A percentile compares a stretch with the other conserved stretches of the same genome.
Evolutionary conservation across 1,140 invertebrate genomes (phyloP).

Genomic region (Plectrocnemia conspersa): DNA sequence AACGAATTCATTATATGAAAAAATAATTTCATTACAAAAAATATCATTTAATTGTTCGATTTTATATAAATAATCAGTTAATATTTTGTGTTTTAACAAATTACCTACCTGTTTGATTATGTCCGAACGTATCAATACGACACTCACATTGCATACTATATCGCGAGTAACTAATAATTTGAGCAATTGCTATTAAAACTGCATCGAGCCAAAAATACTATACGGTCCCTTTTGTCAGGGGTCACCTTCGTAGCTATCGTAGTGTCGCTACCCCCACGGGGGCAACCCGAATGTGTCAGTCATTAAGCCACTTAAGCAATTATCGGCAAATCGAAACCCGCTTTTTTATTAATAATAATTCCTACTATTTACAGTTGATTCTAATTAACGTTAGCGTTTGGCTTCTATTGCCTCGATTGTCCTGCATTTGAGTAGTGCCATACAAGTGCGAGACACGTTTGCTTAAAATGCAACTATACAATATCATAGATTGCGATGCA

Average conservation of each 20-base stretch:
- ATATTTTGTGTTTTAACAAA: too few relatives aligned
- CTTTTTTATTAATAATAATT: constrained; percentile 36
- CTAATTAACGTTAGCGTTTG: constrained; percentile 33
- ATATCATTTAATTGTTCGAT: too few relatives aligned
- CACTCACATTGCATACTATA: too few relatives aligned
- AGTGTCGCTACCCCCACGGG: constrained; percentile 5
- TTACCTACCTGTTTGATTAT: too few relatives aligned
- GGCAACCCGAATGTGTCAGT: constrained; percentile 5
- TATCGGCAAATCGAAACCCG: constrained; percentile 35
- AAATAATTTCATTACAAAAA: too few relatives aligned
- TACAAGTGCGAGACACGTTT: constrained; percentile 4
- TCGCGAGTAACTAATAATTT: constrained; percentile 21
- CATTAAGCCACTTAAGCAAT: constrained; percentile 35
- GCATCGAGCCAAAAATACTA: constrained; percentile 20
- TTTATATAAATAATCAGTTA: too few relatives aligned
- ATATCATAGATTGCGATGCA: too few relatives aligned
- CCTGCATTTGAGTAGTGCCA: constrained; percentile 28
- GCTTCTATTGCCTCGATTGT: constrained; percentile 17
- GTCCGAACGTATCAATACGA: too few relatives aligned
- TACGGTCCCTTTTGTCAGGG: background rate
- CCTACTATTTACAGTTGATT: constrained; percentile 36
- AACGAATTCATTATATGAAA: constrained; percentile 2
- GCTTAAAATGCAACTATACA: background rate
- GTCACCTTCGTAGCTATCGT: too few relatives aligned
- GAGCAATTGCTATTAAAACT: constrained; percentile 30